Base-by-base conservation (phyloP, 2,888 invertebrate species). In the Metacarcinus magister region DNA sequence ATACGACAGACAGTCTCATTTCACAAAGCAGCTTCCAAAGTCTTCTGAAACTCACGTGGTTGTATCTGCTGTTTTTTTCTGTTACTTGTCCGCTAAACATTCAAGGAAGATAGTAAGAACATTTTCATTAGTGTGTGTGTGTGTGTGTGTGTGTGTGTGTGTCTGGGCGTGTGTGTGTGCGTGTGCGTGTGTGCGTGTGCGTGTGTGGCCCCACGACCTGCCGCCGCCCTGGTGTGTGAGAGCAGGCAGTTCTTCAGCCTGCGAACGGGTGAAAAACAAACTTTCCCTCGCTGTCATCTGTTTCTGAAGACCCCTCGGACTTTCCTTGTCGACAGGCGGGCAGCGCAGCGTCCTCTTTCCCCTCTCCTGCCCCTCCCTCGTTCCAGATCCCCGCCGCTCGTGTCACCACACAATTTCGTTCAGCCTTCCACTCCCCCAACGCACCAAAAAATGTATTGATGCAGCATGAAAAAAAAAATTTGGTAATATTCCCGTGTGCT, bases 261-360 rank as follows among this genome's bases (percentile, higher is more conserved):
- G 0, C 32, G 28, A 82, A 82, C 82, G 82, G 82, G 13, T 82
- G 82, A 82, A 82, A 82, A 82, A 82, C 82, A 82, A 82, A 82
- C 82, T 82, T 82, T 82, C 82, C 82, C 23, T 82, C 82, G 82
- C 32, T 82, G 82, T 82, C 82, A 82, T 82, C 82, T 82, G 82
- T 82, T 82, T 82, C 32, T 82, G 82, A 82, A 82, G 82, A 82
- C 82, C 82, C 32, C 82, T 82, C 82, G 23, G 82, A 28, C 32
- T 82, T 82, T 28, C 82, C 82, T 28, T 67, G 32, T 82, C 82
- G 82, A 32, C 32, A 32, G 82, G 82, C 82, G 32, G 82, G 82
- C 82, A 82, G 32, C 82, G 16, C 32, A 16, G 32, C 82, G 32
- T 2, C 82, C 32, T 16, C 32, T 82, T 13, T 82, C 32, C 82